Base-by-base conservation (phyloP, 1,140 invertebrate species). In the Drosophila novamexicana region DNA sequence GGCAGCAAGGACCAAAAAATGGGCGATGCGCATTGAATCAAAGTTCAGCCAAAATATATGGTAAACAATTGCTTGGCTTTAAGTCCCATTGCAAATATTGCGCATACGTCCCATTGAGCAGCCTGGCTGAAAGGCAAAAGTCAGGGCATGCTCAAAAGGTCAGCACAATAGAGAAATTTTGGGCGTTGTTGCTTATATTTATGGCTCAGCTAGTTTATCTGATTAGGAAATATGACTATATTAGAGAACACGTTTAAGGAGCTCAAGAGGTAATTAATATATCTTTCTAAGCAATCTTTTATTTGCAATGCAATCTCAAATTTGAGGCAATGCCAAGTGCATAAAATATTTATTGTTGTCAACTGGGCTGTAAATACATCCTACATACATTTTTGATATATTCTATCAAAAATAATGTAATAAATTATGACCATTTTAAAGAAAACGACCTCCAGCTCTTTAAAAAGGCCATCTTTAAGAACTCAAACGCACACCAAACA, bases 81-180 rank as follows among this genome's bases (percentile, higher is more conserved):
- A 39, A 39, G 59, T 36, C 16, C 40, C 18, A 37, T 57, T 32
- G 5, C 42, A 32, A 49, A 45, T 57, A 66, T 65, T 56, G 32
- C 39, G 40, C 34, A 54, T 70, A 54, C 58, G 67, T 49, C 39
- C n/a, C 59, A 63, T 70, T 70, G 50, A 39, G 50, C 53, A 10
- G 29, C 29, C 29, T 18, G n/a, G 7, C 29, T 7, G 29, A 50
- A 29, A 7, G 47, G 12, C 22, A 2, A 50, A 22, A n/a, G 22
- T 29, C 53, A 29, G 37, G 6, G 3, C 53, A 18, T 7, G 14
- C 4, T 10, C 7, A 34, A 44, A 42, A 58, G 56, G 22, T 34
- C 2, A 8, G 36, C 9, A 12, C 36, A 36, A 16, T 1, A 45
- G 7, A 1, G 4, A 34, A 58, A 7, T 34, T 36, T 18, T 3